A percentile compares a stretch with the other conserved stretches of the same genome.
Evolutionary conservation across 2,888 invertebrate genomes (phyloP).

Genomic region (Synergus gifuensis): DNA sequence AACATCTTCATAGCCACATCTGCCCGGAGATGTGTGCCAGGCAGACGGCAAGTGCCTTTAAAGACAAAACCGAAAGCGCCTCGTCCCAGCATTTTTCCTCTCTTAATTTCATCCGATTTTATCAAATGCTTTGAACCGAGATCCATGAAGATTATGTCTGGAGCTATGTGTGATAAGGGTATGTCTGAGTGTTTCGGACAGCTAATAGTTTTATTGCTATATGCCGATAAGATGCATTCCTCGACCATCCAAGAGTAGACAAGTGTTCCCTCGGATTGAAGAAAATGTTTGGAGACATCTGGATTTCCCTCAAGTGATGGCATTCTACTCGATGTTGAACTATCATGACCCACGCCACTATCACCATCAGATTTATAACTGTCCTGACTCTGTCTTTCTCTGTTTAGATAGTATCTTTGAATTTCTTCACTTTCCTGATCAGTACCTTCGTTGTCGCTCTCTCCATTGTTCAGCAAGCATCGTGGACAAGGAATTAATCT

Average conservation of each 20-base stretch:
- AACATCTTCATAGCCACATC: conserved; percentile 97
- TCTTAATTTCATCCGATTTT: conserved; percentile 88
- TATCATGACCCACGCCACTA: conserved; percentile 89
- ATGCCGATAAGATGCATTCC: conserved; percentile 94
- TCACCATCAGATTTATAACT: conserved; percentile 91
- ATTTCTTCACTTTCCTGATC: conserved; percentile 68
- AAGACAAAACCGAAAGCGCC: conserved; percentile 99
- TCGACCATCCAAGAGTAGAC: conserved; percentile 95
- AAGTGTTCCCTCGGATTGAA: conserved; percentile 65
- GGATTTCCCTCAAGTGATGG: conserved; percentile 90
- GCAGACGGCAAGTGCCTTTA: conserved; percentile 85
- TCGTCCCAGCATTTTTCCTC: conserved; percentile 90
- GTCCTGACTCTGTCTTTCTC: conserved; percentile 80
- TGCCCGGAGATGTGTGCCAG: conserved; percentile 80
- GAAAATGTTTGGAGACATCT: conserved; percentile 75
- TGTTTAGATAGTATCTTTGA: conserved; percentile 70
- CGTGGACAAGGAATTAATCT: conserved; percentile 94
- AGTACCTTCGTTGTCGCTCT: conserved; percentile 55
- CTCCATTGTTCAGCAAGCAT: conserved; percentile 81
- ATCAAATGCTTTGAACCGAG: conserved; percentile 90
- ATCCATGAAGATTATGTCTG: conserved; percentile 95
- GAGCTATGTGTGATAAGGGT: conserved; percentile 89
- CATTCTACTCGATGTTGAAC: conserved; percentile 87
- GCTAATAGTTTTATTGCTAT: conserved; percentile 84
- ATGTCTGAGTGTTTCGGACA: conserved; percentile 91